Base-by-base conservation (phyloP, 1,140 invertebrate species). In the Amyelois transitella region DNA sequence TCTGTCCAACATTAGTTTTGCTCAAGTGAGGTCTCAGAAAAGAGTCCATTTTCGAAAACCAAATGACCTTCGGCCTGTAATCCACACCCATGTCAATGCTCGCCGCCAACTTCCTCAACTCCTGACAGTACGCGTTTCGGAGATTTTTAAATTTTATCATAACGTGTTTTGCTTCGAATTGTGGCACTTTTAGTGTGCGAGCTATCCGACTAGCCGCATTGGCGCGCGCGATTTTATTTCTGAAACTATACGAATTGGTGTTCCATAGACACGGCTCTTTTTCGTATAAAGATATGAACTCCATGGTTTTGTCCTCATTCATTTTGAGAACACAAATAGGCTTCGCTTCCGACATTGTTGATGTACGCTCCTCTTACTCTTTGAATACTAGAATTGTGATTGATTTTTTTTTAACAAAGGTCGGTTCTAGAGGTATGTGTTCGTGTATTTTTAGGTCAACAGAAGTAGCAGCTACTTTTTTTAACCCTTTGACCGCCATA, bases 91-190 rank as follows among this genome's bases (percentile, higher is more conserved):
- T 3, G 4, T 18, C 43, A 1, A 21, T 12, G 6, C 62, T 62
- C 2, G 53, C 57, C 0, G 62, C 63, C 0, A 82, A 73, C 60
- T 81, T 83, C 55, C 75, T 81, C 48, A 83, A 43, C 53, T 81
- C 80, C 60, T 81, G 77, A 24, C 71, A 72, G 28, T 83, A 83
- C 0, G 79, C 69, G 28, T 76, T 82, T 25, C 82, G 66, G 8
- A 86, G 56, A 51, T 80, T 84, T 54, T 77, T 86, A 32, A 86
- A 72, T 58, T 82, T 86, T 7, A 74, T 75, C 18, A 71, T 53
- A 1, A 84, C 77, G 24, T 81, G 75, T 21, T 44, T 49, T 0
- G 64, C 51, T 10, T 63, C 62, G 43, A 83, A 82, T 24, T 75
- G 64, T 1, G 51, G 53, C 5, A 84, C 57, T 21, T 77, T 69